Base-by-base conservation (phyloP, 1,140 invertebrate genomes). In the Drosophila micromelanica region DNA sequence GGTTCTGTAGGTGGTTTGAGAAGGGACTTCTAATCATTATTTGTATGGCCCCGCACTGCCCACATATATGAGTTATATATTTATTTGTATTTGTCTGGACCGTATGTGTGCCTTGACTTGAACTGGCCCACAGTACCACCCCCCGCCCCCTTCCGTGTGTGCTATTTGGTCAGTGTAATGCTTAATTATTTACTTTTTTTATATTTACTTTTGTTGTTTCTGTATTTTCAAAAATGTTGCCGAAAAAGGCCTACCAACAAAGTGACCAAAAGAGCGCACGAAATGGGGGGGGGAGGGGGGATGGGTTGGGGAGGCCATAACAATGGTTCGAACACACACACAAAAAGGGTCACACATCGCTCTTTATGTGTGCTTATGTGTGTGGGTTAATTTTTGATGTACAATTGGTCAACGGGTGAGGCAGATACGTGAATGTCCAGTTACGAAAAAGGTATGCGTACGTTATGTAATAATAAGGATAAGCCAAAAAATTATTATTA, bases 401-500 rank as follows among this genome's bases (percentile, higher is more conserved):
- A 91, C 90, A 74, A 81, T 78, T 85, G 73, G 77, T 78, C 74
- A 76, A 51, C 38, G 56, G 15, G 46, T 42, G 9, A 11, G 27
- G 17, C 7, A 37, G 9, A 37, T 20, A 35, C 2, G 48, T 27
- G 59, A 13, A 49, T 8, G 43, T 46, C 35, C n/a, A 15, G 38
- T 23, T 32, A 55, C 42, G n/a, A 81, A 87, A 89, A 89, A 89
- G 84, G 84, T 87, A 90, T 90, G 85, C 86, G 90, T 90, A 90
- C 80, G 80, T 90, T 90, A 91, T 91, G 84, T 91, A 91, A 91
- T 91, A 91, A 91, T 91, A 90, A 91, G 89, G 89, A 91, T 91
- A 91, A 91, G 89, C 89, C 80, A 89, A 91, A 91, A 91, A 91
- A 91, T 91, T 91, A 91, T 91, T 91, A 91, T 91, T 91, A 91